A percentile compares a stretch with the other conserved stretches of the same genome.
Conservation (phyloP, 2,113 vertebrate genomes). For the Psittacula cyanocephala region DNA sequence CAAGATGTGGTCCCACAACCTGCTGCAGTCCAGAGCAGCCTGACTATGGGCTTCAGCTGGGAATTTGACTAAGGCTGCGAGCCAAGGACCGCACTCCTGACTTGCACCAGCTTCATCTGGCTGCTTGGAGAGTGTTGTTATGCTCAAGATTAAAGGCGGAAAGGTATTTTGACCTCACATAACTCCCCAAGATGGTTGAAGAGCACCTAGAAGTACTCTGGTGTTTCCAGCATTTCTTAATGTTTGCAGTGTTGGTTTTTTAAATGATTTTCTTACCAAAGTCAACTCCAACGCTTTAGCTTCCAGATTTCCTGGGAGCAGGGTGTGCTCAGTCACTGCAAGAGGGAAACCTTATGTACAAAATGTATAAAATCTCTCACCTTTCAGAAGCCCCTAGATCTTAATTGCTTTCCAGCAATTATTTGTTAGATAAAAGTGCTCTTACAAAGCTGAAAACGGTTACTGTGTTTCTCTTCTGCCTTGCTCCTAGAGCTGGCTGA, state of each 20-base stretch:
- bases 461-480: neutral
- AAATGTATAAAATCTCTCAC: neutral
- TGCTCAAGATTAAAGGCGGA: neutral
- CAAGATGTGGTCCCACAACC: neutral
- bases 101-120: neutral
- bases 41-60: neutral
- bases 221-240: neutral
- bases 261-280: neutral
- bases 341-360: neutral
- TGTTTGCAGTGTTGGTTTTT: neutral
- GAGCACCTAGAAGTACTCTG: neutral
- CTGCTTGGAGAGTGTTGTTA: neutral
- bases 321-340: neutral
- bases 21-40: neutral
- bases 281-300: neutral
- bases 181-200: neutral
- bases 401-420: neutral
- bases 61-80: rapidly evolving
- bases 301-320: neutral
- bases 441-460: neutral
- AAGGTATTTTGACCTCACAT: neutral
- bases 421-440: neutral
- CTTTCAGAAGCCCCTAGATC: neutral
- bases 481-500: neutral
- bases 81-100: neutral